These are phyloP conservation scores for Dromiciops gliroides DNA, from an alignment of 2,113 vertebrate species.

Conservation along the genomic window DNA sequence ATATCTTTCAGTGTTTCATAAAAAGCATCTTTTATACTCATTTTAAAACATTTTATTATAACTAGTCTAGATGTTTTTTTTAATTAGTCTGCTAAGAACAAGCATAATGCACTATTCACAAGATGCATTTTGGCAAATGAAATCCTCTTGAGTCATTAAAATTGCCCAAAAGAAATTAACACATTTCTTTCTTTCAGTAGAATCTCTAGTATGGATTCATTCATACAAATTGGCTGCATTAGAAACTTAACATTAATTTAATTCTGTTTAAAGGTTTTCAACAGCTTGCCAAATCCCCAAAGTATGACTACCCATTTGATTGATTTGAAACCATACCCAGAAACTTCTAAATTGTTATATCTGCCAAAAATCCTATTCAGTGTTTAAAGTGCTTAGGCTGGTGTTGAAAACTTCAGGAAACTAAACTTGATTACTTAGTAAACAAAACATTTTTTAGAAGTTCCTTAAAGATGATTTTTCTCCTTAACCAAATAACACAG, in stretches of 20 bases:
- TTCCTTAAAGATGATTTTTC: background rate
- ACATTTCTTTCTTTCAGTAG: slow-evolving; percentile 57
- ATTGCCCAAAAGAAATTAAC: slow-evolving; percentile 63
- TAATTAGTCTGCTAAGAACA: slow-evolving; percentile 71
- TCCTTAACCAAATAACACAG: background rate
- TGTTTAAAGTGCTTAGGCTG: slow-evolving; percentile 24
- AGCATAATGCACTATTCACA: slow-evolving; percentile 45
- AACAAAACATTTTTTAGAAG: slow-evolving; percentile 42
- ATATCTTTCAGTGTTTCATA: background rate
- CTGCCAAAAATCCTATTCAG: slow-evolving; percentile 15
- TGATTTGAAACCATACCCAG: slow-evolving; percentile 42
- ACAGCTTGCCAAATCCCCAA: slow-evolving; percentile 26
- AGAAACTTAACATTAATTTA: slow-evolving; percentile 66
- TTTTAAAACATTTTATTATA: slow-evolving; percentile 58
- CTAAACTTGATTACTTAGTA: slow-evolving; percentile 11
- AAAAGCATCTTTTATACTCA: slow-evolving; percentile 31
- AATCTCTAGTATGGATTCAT: slow-evolving; percentile 60
- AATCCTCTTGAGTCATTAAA: slow-evolving; percentile 62
- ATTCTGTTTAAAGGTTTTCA: slow-evolving; percentile 71
- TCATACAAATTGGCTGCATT: slow-evolving; percentile 65
- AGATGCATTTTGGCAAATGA: slow-evolving; percentile 64
- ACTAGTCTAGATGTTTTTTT: slow-evolving; percentile 57
- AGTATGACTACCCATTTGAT: slow-evolving; percentile 10
- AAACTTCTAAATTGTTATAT: slow-evolving; percentile 5
- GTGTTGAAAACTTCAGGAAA: slow-evolving; percentile 6